Conservation (phyloP, 2,113 vertebrate species). For the Mesocricetus auratus region DNA sequence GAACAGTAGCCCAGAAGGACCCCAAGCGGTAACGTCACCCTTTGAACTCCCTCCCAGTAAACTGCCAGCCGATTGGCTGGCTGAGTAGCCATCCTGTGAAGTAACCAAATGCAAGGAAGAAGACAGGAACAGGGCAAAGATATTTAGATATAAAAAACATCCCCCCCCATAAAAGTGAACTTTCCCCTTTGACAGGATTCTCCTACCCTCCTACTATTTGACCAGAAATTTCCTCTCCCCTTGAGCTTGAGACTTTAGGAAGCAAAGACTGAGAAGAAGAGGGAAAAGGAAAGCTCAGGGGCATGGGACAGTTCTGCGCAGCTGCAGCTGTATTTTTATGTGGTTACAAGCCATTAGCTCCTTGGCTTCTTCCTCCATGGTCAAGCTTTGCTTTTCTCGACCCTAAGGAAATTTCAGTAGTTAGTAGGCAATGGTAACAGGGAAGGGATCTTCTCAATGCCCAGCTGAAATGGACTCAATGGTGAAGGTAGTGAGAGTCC, state of each 20-base stretch:
- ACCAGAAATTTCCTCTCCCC: background rate
- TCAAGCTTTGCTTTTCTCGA: background rate
- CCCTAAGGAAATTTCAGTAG: background rate
- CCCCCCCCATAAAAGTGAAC: background rate
- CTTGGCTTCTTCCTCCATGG: background rate
- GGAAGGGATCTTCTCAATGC: background rate
- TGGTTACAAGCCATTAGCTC: background rate
- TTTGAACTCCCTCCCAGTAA: background rate
- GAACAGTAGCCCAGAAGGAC: background rate
- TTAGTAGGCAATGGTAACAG: background rate
- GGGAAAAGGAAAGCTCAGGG: background rate
- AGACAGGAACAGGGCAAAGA: background rate
- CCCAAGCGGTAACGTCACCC: background rate
- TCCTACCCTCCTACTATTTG: background rate
- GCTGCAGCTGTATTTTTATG: background rate
- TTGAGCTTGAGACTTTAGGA: background rate
- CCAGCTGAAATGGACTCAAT: background rate
- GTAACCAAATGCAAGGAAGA: background rate
- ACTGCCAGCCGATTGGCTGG: background rate
- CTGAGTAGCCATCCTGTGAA: background rate
- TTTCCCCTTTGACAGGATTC: background rate
- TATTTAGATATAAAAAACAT: background rate
- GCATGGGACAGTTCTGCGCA: rapidly evolving
- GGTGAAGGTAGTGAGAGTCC: background rate
- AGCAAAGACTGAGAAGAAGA: background rate